Evolutionary conservation across 2,888 invertebrate species (phyloP), one percentile per base, ranked within the genome.

Genomic region (Tetropium fuscum): DNA sequence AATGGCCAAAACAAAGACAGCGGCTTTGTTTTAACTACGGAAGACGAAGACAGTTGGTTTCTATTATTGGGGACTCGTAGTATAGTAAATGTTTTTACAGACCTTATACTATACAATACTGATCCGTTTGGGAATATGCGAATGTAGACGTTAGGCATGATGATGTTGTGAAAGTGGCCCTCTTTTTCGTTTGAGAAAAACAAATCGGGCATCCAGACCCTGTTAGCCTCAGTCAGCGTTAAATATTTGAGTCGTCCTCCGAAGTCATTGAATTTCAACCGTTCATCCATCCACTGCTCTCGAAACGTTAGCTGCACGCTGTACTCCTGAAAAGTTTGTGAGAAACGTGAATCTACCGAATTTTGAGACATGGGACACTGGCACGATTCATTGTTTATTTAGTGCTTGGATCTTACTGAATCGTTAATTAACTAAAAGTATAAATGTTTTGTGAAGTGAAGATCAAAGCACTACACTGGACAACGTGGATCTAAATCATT

Each of bases 161-260:
- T 96, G 83, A 97, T 97, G 82, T 96, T 94, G 85, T 97, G 97
- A 81, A 97, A 94, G 81, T 97, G 97, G 53, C 97, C 98, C 80
- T 95, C 95, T 82, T 98, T 98, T 84, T 98, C 98, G 80, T 98
- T 98, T 56, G 96, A 93, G 85, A 97, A 97, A 87, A 97, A 98
- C 72, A 97, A 86, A 85, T 98, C 98, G 25, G 98, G 98, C 92
- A 97, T 97, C 98, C 98, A 98, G 58, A 98, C 95, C 73, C 95
- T 89, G 83, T 93, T 94, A 53, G 96, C 94, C 83, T 97, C 97
- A 53, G 97, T 95, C 78, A 97, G 85, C 56, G 96, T 95, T 68
- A 96, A 86, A 85, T 96, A 96, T 83, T 94, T 94, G 61, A 95
- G 87, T 73, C 91, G 90, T 77, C 94, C 95, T 83, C 90, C 90